Percentiles rank a stretch among this genome's conserved stretches.
These are phyloP conservation scores for Gadus chalcogrammus DNA, from an alignment of 2,113 vertebrate species.

Conservation along the genomic window DNA sequence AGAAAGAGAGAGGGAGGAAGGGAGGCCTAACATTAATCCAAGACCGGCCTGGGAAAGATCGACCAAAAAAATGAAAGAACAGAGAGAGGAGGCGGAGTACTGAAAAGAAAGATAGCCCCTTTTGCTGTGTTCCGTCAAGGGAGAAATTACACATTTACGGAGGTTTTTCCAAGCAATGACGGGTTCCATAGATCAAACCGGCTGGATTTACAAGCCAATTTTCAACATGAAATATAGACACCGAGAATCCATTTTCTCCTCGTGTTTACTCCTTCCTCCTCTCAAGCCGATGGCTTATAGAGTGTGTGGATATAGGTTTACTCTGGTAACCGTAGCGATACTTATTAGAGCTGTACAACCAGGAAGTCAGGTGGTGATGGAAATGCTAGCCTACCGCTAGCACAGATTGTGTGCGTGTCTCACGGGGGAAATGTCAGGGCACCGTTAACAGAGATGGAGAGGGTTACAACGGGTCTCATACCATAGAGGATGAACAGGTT, in stretches of 20 bases:
- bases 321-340: constrained; percentile 19
- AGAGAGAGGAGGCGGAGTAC: constrained; percentile 43
- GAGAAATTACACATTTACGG: constrained; percentile 99
- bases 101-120: constrained; percentile 92
- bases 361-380: constrained; percentile 16
- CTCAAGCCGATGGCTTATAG: constrained; percentile 45
- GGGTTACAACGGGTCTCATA: too few species aligned
- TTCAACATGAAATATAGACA: constrained; percentile 99
- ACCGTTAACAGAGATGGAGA: too few species aligned
- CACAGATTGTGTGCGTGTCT: too few species aligned
- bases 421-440: too few species aligned
- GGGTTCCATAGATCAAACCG: constrained; percentile 95
- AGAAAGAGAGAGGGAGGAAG: constrained; percentile 60
- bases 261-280: constrained; percentile 69
- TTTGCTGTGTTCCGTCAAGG: constrained; percentile 96
- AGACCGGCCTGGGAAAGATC: constrained; percentile 41
- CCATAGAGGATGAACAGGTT: too few species aligned
- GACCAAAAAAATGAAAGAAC: constrained; percentile 53
- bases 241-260: constrained; percentile 85
- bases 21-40: constrained; percentile 63
- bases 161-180: constrained; percentile 98
- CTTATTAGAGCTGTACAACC: constrained; percentile 26
- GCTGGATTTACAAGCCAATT: constrained; percentile 98
- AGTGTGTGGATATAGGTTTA: constrained; percentile 19
- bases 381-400: neutral